Evolutionary conservation across 2,888 invertebrate species (phyloP), one percentile per base, ranked within the genome.

Genomic region (Morpho deidamia): DNA sequence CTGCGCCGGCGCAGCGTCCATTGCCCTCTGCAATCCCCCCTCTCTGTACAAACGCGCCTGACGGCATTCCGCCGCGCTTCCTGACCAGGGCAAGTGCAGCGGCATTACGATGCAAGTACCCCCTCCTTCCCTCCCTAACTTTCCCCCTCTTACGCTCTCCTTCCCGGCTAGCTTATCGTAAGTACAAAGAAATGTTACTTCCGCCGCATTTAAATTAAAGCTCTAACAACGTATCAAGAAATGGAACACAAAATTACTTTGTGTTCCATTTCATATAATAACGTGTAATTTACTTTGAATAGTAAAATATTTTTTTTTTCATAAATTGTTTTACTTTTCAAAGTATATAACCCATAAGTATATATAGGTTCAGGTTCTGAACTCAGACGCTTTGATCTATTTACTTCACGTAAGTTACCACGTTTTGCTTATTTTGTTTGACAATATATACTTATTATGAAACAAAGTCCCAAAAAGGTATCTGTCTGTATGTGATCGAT

Each of bases 51-150:
- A 86, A 88, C 89, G 87, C 85, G 89, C 76, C 86, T 86, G 90
- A 90, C 90, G 82, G 88, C 90, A 90, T 90, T 90, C 90, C 90
- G 75, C 77, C 68, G 83, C 87, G 86, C 88, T 88, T 89, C 89
- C 88, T 88, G 89, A 85, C 87, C 86, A 76, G 75, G 81, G 87
- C 88, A 87, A 88, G 87, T 88, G 88, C 83, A 83, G 78, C 76
- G 78, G 74, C 84, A 84, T 82, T 85, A 83, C 82, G 71, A 77
- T 81, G 82, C 82, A 78, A 84, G 84, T 85, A 85, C 83, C 63
- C 75, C 65, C 71, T 69, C 63, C 68, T 62, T 60, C 69, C 65
- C 74, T 5, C 61, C 66, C 56, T 60, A 46, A 37, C 47, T 54
- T 53, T 53, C 53, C 62, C 58, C 55, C 62, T 38, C 64, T 55